A percentile compares a stretch with the other conserved stretches of the same genome.
Evolutionary conservation across 2,797 vertebrate species (phyloP).

Genomic region (Hippocampus kuda): DNA sequence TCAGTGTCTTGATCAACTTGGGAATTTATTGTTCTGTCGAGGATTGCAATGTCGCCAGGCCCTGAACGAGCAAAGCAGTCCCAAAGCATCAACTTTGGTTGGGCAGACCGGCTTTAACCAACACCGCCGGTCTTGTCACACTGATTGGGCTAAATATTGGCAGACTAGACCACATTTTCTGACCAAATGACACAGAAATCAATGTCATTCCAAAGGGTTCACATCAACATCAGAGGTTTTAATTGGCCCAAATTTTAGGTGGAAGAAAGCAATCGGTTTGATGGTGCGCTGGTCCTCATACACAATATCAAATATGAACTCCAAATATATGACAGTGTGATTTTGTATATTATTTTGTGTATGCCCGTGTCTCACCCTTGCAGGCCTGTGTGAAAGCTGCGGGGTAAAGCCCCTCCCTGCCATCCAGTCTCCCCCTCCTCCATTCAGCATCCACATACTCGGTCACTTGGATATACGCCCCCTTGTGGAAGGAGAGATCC

Average conservation of each 20-base stretch:
- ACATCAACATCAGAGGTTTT: too few species aligned
- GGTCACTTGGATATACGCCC: constrained; percentile 73
- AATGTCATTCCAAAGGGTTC: too few species aligned
- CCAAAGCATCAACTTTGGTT: neutral
- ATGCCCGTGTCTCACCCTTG: constrained; percentile 26
- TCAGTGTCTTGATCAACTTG: neutral
- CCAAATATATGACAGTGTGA: neutral
- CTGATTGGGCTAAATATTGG: too few species aligned
- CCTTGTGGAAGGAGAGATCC: constrained; percentile 79
- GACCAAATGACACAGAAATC: too few species aligned
- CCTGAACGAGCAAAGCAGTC: neutral
- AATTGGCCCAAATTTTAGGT: too few species aligned
- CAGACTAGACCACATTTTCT: too few species aligned
- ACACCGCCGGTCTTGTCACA: too few species aligned
- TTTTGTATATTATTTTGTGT: neutral
- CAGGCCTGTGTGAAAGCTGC: constrained; percentile 62
- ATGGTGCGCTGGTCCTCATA: too few species aligned
- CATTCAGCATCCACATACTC: constrained; percentile 72
- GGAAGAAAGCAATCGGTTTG: too few species aligned
- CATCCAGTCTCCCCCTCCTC: constrained; percentile 74
- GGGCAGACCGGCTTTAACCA: too few species aligned
- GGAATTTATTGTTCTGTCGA: neutral
- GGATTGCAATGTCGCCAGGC: neutral
- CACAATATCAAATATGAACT: too few species aligned
- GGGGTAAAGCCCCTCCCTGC: constrained; percentile 78